Conservation (phyloP, 2,888 invertebrate genomes). For the Hydropsyche betteni region DNA sequence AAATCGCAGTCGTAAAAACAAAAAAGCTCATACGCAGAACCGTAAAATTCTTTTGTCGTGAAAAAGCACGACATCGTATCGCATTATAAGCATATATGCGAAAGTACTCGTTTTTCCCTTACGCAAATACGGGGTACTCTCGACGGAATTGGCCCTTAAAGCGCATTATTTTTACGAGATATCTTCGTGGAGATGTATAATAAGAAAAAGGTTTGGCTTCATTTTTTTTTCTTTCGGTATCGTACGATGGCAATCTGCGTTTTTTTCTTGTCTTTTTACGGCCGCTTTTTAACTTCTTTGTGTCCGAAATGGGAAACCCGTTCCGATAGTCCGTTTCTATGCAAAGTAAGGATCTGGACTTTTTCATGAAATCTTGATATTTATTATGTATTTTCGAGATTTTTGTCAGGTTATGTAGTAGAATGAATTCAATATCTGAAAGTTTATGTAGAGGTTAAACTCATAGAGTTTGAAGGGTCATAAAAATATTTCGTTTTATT, state of each 20-base stretch:
- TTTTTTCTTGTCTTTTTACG: neutral
- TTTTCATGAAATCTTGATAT: too few relatives aligned
- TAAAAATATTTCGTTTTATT: too few relatives aligned
- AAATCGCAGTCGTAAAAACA: neutral
- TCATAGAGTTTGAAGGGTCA: too few relatives aligned
- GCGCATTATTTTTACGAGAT: conserved; percentile 29
- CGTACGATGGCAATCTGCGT: too few relatives aligned
- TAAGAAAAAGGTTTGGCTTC: neutral
- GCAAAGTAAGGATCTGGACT: too few relatives aligned
- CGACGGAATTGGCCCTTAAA: conserved; percentile 28
- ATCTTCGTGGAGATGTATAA: conserved; percentile 1
- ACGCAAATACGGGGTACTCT: neutral
- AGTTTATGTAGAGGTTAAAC: too few relatives aligned
- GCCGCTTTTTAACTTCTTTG: conserved; percentile 1
- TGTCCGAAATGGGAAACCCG: neutral
- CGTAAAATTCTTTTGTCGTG: neutral
- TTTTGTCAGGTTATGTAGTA: too few relatives aligned
- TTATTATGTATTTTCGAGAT: too few relatives aligned
- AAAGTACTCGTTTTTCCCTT: conserved; percentile 5
- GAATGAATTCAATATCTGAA: too few relatives aligned
- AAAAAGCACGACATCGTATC: neutral
- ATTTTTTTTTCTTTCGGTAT: neutral
- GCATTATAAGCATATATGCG: neutral
- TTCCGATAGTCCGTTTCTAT: too few relatives aligned
- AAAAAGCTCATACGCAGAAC: conserved; percentile 6